phyloP scores from a whole-genome alignment of 2,888 invertebrate species.

The Merodon equestris region DNA sequence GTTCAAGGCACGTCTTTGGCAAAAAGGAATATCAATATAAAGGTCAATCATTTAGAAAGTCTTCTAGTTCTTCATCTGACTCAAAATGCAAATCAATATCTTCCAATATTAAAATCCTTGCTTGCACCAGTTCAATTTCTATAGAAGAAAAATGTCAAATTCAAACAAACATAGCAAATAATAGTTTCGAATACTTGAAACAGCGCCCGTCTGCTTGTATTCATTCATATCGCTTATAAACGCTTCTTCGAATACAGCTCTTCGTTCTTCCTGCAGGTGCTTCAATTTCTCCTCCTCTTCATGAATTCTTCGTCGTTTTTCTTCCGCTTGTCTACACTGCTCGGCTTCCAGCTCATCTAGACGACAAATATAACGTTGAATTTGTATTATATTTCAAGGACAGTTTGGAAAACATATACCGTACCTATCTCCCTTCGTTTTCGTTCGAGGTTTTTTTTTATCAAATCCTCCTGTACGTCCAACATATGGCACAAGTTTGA shows the following conservation, averaged over 20 bases:
- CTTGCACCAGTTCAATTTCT: conserved; percentile 72
- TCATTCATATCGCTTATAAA: conserved; percentile 84
- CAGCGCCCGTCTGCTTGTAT: conserved; percentile 82
- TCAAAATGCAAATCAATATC: conserved; percentile 84
- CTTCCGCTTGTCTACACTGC: conserved; percentile 80
- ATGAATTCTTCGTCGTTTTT: conserved; percentile 81
- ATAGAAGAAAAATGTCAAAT: background rate
- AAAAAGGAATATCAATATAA: conserved; percentile 1
- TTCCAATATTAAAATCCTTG: conserved; percentile 80
- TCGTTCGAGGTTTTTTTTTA: conserved; percentile 83
- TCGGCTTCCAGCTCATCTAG: conserved; percentile 77
- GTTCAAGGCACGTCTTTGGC: conserved; percentile 52
- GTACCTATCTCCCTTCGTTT: conserved; percentile 83
- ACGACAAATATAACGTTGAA: conserved; percentile 11
- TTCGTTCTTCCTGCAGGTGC: conserved; percentile 82
- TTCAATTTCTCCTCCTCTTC: conserved; percentile 81
- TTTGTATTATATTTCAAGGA: no score
- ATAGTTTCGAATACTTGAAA: conserved; percentile 80
- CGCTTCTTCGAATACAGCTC: conserved; percentile 85
- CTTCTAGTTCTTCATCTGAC: conserved; percentile 82
- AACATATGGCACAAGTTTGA: conserved; percentile 83
- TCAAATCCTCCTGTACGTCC: conserved; percentile 82
- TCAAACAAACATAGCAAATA: conserved; percentile 60
- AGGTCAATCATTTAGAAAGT: conserved; percentile 81
- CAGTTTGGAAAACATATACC: background rate